Conservation (phyloP, 1,140 invertebrate genomes). For the Himalopsyche phryganea region DNA sequence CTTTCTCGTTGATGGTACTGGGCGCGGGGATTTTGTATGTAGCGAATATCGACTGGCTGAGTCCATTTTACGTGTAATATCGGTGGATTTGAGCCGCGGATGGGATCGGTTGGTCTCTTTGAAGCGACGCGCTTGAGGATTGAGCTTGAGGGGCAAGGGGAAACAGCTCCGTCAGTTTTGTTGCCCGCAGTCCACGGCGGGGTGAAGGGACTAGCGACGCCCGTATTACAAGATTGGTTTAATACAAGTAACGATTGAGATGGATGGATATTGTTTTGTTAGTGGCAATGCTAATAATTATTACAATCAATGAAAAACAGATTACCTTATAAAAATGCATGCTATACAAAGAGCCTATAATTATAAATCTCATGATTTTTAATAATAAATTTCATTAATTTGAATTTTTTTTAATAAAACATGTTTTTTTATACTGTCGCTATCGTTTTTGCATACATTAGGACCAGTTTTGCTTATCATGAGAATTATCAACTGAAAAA, state of each 20-base stretch:
- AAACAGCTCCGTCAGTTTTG: conserved; percentile 15
- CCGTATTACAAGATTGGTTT: conserved; percentile 3
- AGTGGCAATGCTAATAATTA: too few species aligned
- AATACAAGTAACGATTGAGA: background rate
- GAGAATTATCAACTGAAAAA: too few species aligned
- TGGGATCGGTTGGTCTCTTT: conserved; percentile 18
- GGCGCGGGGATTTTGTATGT: conserved; percentile 6
- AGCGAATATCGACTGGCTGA: conserved; percentile 27
- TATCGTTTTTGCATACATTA: too few species aligned
- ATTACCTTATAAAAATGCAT: too few species aligned
- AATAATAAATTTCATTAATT: too few species aligned
- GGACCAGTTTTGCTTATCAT: too few species aligned
- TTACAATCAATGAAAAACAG: too few species aligned
- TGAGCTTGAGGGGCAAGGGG: conserved; percentile 6
- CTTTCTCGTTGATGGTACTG: conserved; percentile 4
- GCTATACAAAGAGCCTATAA: too few species aligned
- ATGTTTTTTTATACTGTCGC: too few species aligned
- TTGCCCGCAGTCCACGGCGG: conserved; percentile 18
- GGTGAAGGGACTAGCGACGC: conserved; percentile 10
- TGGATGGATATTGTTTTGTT: too few species aligned
- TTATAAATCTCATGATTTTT: too few species aligned
- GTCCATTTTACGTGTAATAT: conserved; percentile 29
- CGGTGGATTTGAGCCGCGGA: conserved; percentile 27
- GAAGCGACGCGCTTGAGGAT: background rate
- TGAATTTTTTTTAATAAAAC: too few species aligned